Evolutionary conservation across 2,797 vertebrate genomes (phyloP).

Genomic region (Scomberomorus guttatus): DNA sequence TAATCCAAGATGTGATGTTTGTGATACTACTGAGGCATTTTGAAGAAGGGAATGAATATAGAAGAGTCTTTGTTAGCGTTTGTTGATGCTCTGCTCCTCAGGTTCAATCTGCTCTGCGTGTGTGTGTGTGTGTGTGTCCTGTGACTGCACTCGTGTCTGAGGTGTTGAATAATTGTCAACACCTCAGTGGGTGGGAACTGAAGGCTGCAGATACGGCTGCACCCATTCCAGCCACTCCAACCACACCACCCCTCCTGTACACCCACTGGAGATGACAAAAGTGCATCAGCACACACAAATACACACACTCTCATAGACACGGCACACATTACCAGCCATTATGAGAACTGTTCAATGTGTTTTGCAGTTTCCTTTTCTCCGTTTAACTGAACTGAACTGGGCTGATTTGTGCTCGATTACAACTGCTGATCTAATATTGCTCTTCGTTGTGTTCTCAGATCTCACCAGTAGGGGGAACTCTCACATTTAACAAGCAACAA

Average conservation of each 20-base stretch:
- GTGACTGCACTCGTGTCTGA: constrained; percentile 78
- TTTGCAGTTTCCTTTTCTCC: neutral
- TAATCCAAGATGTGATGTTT: constrained; percentile 22
- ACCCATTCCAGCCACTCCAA: too few species aligned
- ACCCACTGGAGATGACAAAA: constrained; percentile 56
- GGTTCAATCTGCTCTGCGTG: constrained; percentile 8
- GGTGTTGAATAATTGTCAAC: constrained; percentile 83
- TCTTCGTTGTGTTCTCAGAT: constrained; percentile 25
- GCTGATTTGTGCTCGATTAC: constrained; percentile 39
- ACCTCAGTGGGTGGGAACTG: too few species aligned
- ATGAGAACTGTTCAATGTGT: neutral
- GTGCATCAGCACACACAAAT: constrained; percentile 15
- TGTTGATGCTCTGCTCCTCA: constrained; percentile 21
- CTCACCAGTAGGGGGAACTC: constrained; percentile 74
- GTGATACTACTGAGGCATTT: constrained; percentile 5
- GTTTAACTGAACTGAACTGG: constrained; percentile 28
- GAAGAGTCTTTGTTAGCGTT: constrained; percentile 57
- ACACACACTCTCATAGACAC: neutral
- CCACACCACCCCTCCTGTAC: neutral
- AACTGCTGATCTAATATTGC: constrained; percentile 17
- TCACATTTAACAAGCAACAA: constrained; percentile 60
- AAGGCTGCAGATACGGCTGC: too few species aligned
- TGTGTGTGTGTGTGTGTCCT: constrained; percentile 62
- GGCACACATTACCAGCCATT: neutral
- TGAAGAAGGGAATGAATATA: constrained; percentile 28